Evolutionary conservation across 2,888 invertebrate species (phyloP), one percentile per base, ranked within the genome.

Genomic region (Nyleta sp.): DNA sequence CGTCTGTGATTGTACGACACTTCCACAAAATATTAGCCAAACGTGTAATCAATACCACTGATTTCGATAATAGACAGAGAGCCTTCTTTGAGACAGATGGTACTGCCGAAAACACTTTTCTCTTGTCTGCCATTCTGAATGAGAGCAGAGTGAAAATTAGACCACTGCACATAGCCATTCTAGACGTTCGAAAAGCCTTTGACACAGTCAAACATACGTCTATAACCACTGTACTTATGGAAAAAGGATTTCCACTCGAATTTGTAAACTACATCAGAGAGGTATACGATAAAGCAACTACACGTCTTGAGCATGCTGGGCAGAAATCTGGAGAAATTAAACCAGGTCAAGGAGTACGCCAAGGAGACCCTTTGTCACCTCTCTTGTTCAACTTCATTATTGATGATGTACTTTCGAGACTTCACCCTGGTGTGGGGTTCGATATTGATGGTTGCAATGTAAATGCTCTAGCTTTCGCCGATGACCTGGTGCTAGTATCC

Each of bases 41-140:
- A 4, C 7, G 35, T 5, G 11, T 35, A n/a, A n/a, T 17, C 5
- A 46, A 0, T 1, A 18, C 20, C 0, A 44, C 50, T 0, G 13
- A 80, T 0, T 10, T 82, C 5, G 81, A 82, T 22, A 20, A 31
- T 1, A 22, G 81, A 28, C 84, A 84, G 40, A 33, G 82, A 5
- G 81, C 78, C 6, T 82, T 84, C 28, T 60, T 57, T 2, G 20
- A 35, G 4, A 2, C 22, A 8, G 83, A 85, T 35, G 84, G 84
- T 0, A 74, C 74, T 3, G 78, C 82, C 7, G 82, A 83, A 40
- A 84, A 84, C 46, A 44, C 75, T 6, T 46, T 73, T 7, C 70
- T 78, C 1, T 15, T 68, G 24, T 57, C 57, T 15, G 7, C 38
- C 2, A n/a, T 38, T 28, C 3, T 67, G 7, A 35, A 20, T 6